Conservation (phyloP, 1,140 invertebrate species). For the Drosophila pallidifrons region DNA sequence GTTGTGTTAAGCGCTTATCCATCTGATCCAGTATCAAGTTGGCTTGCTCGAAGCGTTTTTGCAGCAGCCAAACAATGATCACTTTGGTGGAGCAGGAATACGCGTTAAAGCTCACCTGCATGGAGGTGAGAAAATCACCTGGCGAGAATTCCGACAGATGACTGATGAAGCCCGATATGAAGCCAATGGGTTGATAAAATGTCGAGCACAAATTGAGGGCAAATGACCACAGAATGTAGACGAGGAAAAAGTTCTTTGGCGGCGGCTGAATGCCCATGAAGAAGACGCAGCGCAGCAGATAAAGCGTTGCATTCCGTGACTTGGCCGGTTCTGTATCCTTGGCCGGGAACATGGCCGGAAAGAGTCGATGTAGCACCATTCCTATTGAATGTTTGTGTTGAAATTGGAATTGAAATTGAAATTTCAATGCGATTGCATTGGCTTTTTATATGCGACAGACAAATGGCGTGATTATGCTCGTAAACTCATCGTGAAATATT, state of each 20-base stretch:
- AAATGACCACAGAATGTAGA: constrained; percentile 61
- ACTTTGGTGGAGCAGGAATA: constrained; percentile 71
- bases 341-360: constrained; percentile 52
- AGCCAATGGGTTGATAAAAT: constrained; percentile 69
- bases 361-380: constrained; percentile 51
- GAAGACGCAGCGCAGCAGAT: constrained; percentile 65
- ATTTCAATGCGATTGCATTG: background rate
- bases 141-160: constrained; percentile 66
- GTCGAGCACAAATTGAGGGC: constrained; percentile 61
- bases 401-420: background rate
- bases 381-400: background rate
- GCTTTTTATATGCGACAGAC: constrained; percentile 11
- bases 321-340: constrained; percentile 30
- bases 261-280: constrained; percentile 63
- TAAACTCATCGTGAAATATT: constrained; percentile 5
- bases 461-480: constrained; percentile 8
- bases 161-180: constrained; percentile 58
- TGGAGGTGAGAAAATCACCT: constrained; percentile 67
- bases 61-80: constrained; percentile 62
- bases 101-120: constrained; percentile 70
- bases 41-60: constrained; percentile 58
- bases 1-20: constrained; percentile 46
- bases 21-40: constrained; percentile 58
- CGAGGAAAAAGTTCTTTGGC: constrained; percentile 48
- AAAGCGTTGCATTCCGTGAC: constrained; percentile 58